A percentile compares a stretch with the other conserved stretches of the same genome.
These are phyloP conservation scores for Tadarida brasiliensis DNA, from an alignment of 2,797 vertebrate genomes.

Conservation along the genomic window DNA sequence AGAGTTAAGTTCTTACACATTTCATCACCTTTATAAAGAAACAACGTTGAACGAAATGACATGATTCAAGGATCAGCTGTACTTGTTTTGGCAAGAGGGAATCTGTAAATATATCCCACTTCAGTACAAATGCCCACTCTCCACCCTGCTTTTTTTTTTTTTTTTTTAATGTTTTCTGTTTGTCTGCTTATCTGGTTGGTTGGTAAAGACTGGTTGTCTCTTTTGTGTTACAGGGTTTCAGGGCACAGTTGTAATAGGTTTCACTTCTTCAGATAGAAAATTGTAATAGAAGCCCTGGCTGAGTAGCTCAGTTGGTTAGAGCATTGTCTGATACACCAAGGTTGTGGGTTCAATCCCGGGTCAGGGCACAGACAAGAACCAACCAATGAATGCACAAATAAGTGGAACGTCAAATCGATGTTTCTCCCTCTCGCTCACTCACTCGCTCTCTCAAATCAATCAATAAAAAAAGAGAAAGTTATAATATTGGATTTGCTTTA, in stretches of 20 bases:
- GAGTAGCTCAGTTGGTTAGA: background rate
- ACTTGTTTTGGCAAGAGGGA: background rate
- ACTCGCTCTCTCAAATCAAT: background rate
- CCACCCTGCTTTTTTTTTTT: background rate
- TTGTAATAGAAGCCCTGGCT: background rate
- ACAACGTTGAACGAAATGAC: background rate
- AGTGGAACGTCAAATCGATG: background rate
- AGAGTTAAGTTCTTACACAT: background rate
- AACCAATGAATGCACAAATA: background rate
- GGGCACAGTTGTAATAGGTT: background rate
- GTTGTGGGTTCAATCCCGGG: background rate
- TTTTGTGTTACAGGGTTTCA: background rate
- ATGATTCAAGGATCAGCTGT: background rate
- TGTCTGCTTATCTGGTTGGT: background rate
- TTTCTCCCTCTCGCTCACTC: background rate
- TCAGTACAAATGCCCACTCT: background rate
- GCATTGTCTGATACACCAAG: background rate
- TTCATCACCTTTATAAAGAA: background rate
- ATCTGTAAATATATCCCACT: background rate
- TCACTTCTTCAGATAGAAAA: conserved; percentile 31
- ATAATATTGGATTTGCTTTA: background rate
- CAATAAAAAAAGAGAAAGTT: background rate
- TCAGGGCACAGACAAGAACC: background rate
- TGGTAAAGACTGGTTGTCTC: background rate
- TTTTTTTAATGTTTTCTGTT: background rate